Conservation (phyloP, 1,140 invertebrate species). For the Latrodectus geometricus region DNA sequence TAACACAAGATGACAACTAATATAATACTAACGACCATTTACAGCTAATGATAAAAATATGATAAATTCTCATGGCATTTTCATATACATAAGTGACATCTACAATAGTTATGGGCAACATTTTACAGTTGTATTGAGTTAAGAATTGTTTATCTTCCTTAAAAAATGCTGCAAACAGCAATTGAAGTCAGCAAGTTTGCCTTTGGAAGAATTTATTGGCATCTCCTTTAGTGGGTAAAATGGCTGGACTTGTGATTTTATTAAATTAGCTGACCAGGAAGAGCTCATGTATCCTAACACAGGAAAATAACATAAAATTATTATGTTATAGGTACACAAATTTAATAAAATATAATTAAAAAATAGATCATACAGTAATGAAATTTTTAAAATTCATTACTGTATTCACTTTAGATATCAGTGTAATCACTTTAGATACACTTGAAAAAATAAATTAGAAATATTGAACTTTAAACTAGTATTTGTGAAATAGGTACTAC, state of each 20-base stretch:
- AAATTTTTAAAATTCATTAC: no score
- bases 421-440: no score
- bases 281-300: constrained; percentile 38
- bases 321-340: no score
- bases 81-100: constrained; percentile 59
- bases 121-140: constrained; percentile 45
- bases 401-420: no score
- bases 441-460: no score
- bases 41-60: constrained; percentile 56
- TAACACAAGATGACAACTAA: constrained; percentile 56
- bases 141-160: constrained; percentile 51
- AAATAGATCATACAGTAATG: no score
- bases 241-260: constrained; percentile 51
- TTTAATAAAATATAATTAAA: no score
- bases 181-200: constrained; percentile 43
- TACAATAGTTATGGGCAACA: constrained; percentile 55
- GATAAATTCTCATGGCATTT: constrained; percentile 31
- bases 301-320: no score
- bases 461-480: no score
- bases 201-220: constrained; percentile 57
- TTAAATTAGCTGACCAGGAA: constrained; percentile 50
- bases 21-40: constrained; percentile 55
- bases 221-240: constrained; percentile 52
- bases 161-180: constrained; percentile 44
- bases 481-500: no score